These are phyloP conservation scores for Cygnus atratus DNA, from an alignment of 2,113 vertebrate genomes.

Conservation along the genomic window DNA sequence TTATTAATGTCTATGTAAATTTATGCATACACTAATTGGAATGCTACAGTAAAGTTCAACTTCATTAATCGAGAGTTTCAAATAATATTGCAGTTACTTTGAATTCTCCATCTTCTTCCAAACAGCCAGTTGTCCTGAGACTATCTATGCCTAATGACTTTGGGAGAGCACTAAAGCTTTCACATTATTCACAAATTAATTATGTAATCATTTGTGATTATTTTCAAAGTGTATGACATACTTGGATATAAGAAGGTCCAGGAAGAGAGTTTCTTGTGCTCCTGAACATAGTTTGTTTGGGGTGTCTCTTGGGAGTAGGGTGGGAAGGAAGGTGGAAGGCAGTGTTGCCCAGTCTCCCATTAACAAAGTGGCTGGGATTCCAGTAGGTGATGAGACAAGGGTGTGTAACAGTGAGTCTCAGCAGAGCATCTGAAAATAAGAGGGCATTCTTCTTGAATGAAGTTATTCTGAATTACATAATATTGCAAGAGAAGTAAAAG, in stretches of 20 bases:
- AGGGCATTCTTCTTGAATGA: neutral
- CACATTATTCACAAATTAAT: neutral
- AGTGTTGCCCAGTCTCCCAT: neutral
- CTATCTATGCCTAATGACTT: neutral
- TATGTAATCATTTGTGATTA: neutral
- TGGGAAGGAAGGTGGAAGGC: too few species aligned
- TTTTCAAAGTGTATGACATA: neutral
- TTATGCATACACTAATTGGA: neutral
- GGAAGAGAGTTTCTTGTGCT: neutral
- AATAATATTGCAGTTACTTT: neutral
- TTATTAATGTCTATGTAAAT: neutral
- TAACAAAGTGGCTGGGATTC: rapidly evolving
- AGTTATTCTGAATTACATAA: neutral
- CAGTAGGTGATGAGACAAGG: neutral
- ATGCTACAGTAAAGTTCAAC: neutral
- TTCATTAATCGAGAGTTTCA: neutral
- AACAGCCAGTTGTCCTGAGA: neutral
- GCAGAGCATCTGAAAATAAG: neutral
- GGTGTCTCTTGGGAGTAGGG: neutral
- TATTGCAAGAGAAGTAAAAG: neutral
- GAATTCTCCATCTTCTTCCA: neutral
- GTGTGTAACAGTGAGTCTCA: neutral
- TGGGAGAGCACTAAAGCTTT: neutral
- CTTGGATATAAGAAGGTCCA: neutral
- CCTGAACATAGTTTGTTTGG: neutral